These are phyloP conservation scores for Anomalospiza imberbis DNA, from an alignment of 2,797 vertebrate species.

Conservation along the genomic window DNA sequence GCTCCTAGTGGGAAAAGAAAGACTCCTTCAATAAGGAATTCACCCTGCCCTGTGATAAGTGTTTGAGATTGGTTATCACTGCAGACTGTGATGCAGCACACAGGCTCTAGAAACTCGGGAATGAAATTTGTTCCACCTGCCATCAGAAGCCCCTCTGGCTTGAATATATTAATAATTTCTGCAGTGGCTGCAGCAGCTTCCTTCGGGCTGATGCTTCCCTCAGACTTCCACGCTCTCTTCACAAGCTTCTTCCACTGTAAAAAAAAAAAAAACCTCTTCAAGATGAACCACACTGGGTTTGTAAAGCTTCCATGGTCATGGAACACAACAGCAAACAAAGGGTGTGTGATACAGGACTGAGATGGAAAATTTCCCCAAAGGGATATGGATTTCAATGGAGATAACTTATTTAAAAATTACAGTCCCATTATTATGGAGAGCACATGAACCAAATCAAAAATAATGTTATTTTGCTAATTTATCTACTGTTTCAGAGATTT, in stretches of 20 bases:
- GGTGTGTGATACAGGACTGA: neutral
- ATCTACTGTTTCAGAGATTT: neutral
- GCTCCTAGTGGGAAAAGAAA: neutral
- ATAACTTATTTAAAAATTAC: neutral
- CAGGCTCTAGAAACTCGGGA: neutral
- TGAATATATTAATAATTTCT: neutral
- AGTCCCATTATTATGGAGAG: neutral
- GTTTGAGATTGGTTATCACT: neutral
- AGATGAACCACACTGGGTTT: neutral
- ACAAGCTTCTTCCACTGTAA: neutral
- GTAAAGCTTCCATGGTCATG: accelerated
- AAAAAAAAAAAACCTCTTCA: neutral
- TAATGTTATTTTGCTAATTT: neutral
- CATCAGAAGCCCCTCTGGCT: neutral
- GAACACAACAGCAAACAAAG: neutral
- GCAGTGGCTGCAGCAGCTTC: neutral
- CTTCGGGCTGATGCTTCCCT: neutral
- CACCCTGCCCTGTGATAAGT: neutral
- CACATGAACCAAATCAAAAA: neutral
- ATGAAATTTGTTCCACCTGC: neutral
- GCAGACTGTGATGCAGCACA: neutral
- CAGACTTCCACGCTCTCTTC: neutral
- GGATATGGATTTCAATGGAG: neutral
- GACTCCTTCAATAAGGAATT: neutral
- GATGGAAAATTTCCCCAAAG: neutral